Evolutionary conservation across 2,797 vertebrate species (phyloP).

Genomic region (Lutjanus argentimaculatus): DNA sequence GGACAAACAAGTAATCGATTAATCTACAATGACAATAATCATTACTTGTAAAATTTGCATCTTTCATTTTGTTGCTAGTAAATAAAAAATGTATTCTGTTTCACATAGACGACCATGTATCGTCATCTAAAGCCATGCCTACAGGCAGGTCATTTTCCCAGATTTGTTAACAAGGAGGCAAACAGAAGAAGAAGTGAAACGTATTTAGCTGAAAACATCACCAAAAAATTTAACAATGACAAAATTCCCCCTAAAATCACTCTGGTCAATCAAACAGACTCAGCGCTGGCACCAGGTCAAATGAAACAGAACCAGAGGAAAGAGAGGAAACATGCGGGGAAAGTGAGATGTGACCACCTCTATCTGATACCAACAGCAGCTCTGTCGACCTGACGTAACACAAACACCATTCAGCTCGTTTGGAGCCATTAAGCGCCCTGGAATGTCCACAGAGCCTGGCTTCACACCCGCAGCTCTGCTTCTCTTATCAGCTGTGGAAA

Average conservation of each 20-base stretch:
- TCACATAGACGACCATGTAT: not conserved
- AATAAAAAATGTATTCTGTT: not conserved
- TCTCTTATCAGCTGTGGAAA: conserved; percentile 84
- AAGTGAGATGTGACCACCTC: conserved; percentile 59
- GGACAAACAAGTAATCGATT: too few species aligned
- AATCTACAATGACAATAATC: too few species aligned
- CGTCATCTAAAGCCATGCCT: not conserved
- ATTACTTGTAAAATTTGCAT: too few species aligned
- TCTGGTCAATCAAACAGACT: conserved; percentile 1
- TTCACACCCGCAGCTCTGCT: conserved; percentile 66
- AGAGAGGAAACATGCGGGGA: conserved; percentile 69
- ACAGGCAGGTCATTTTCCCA: too few species aligned
- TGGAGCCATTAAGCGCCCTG: conserved; percentile 75
- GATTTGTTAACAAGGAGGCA: not conserved
- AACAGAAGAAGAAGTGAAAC: not conserved
- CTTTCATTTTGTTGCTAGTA: not conserved
- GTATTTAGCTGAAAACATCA: not conserved
- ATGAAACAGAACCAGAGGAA: conserved; percentile 66
- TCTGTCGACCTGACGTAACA: conserved; percentile 69
- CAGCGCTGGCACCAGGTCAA: conserved; percentile 53
- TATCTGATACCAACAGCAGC: conserved; percentile 58
- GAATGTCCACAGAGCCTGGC: conserved; percentile 76
- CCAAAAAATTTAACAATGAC: not conserved
- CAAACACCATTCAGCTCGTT: conserved; percentile 74
- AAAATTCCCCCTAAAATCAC: conserved; percentile 19